A percentile compares a stretch with the other conserved stretches of the same genome.
Conservation (phyloP, 2,888 invertebrate genomes). For the Clanis bilineata region DNA sequence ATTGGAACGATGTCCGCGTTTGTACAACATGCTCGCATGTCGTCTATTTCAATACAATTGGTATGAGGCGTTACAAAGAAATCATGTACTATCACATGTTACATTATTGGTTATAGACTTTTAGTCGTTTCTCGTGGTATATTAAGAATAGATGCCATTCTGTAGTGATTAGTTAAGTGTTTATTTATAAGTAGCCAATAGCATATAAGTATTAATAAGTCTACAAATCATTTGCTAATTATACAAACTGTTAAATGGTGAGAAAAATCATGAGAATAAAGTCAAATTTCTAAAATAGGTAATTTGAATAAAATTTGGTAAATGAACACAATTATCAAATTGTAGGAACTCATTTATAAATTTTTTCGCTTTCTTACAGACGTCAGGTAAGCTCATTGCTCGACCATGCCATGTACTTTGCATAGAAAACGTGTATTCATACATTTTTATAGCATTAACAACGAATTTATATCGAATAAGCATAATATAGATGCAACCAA, state of each 20-base stretch:
- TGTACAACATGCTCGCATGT: conserved; percentile 16
- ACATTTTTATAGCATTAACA: conserved; percentile 10
- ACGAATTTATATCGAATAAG: conserved; percentile 1
- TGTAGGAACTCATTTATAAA: background rate
- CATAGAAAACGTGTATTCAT: background rate
- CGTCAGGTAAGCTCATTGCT: background rate
- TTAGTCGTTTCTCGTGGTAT: background rate
- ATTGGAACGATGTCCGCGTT: conserved; percentile 44
- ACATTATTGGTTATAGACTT: background rate
- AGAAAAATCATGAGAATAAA: background rate
- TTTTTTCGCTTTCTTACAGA: conserved; percentile 1
- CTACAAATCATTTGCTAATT: background rate
- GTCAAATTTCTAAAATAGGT: background rate
- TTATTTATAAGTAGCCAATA: background rate
- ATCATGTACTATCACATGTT: conserved; percentile 13
- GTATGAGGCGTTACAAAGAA: conserved; percentile 10
- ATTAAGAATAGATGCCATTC: background rate
- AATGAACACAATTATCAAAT: background rate
- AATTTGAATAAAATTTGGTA: background rate
- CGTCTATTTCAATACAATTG: conserved; percentile 15
- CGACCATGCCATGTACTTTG: conserved; percentile 3
- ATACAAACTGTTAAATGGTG: too few relatives aligned
- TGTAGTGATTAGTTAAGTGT: background rate
- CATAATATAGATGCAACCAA: conserved; percentile 2
- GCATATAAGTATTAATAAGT: background rate